Percentiles rank a stretch among this genome's conserved stretches.
Conservation (phyloP, 1,140 invertebrate species). For the Physella acuta region DNA sequence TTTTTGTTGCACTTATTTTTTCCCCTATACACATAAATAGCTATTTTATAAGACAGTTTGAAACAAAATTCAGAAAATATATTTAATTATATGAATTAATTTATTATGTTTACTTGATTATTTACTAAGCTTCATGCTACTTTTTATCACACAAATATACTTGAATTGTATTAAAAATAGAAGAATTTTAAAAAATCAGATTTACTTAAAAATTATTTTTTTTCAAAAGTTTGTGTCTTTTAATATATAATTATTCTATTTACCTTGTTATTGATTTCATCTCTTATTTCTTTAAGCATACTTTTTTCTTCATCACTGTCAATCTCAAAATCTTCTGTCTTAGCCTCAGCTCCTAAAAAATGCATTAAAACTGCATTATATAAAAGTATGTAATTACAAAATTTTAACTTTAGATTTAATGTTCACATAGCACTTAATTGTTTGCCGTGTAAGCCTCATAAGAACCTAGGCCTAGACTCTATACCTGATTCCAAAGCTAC, state of each 20-base stretch:
- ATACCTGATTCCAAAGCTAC: no score
- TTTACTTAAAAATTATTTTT: not conserved
- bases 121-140: not conserved
- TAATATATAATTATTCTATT: not conserved
- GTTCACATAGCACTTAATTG: no score
- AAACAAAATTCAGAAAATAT: not conserved
- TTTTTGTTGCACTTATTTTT: not conserved
- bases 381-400: no score
- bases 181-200: not conserved
- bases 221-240: not conserved
- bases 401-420: no score
- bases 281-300: slow-evolving; percentile 52
- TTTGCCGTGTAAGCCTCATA: no score
- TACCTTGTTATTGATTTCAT: slow-evolving; percentile 53
- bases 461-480: no score
- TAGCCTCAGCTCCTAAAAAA: no score
- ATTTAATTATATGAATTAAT: not conserved
- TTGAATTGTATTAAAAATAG: not conserved
- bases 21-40: not conserved
- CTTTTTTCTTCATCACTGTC: slow-evolving; percentile 56
- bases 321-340: slow-evolving; percentile 48
- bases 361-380: no score
- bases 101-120: not conserved
- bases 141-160: not conserved
- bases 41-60: not conserved